Percentiles rank a stretch among this genome's conserved stretches.
Evolutionary conservation across 1,140 invertebrate genomes (phyloP).

Genomic region (Euwallacea fornicatus): DNA sequence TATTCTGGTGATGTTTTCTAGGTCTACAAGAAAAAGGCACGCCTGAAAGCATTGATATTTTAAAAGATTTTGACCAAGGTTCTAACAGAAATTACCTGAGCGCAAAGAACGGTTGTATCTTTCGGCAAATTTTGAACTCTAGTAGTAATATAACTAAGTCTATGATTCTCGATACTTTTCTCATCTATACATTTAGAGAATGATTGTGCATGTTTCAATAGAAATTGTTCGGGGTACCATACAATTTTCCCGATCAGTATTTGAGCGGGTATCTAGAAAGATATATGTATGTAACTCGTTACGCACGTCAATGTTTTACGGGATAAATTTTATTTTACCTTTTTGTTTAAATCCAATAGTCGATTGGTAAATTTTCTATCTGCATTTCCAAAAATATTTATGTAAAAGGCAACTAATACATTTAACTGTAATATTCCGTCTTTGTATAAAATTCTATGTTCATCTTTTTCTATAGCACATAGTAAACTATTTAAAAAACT

Average conservation of each 20-base stretch:
- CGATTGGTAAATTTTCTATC: slow-evolving; percentile 79
- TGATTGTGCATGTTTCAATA: slow-evolving; percentile 64
- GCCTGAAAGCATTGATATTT: slow-evolving; percentile 45
- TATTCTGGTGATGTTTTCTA: slow-evolving; percentile 59
- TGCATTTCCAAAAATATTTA: slow-evolving; percentile 72
- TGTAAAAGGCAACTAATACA: slow-evolving; percentile 70
- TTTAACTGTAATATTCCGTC: slow-evolving; percentile 73
- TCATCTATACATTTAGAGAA: slow-evolving; percentile 62
- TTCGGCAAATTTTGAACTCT: slow-evolving; percentile 62
- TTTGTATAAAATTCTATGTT: slow-evolving; percentile 59
- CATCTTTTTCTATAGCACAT: slow-evolving; percentile 65
- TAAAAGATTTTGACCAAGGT: neutral
- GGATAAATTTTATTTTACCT: slow-evolving; percentile 56
- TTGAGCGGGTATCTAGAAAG: slow-evolving; percentile 67
- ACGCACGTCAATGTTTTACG: neutral
- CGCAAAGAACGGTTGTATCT: slow-evolving; percentile 59
- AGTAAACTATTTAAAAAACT: slow-evolving; percentile 70
- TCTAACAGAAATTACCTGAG: slow-evolving; percentile 51
- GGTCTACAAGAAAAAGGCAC: slow-evolving; percentile 64
- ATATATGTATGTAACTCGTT: too few species aligned
- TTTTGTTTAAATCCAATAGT: slow-evolving; percentile 74
- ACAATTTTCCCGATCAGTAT: slow-evolving; percentile 73
- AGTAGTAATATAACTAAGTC: slow-evolving; percentile 61
- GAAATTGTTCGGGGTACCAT: slow-evolving; percentile 80
- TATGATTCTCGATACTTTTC: slow-evolving; percentile 61